These are phyloP conservation scores for Metalampra italica DNA, from an alignment of 2,888 invertebrate species.

Conservation along the genomic window DNA sequence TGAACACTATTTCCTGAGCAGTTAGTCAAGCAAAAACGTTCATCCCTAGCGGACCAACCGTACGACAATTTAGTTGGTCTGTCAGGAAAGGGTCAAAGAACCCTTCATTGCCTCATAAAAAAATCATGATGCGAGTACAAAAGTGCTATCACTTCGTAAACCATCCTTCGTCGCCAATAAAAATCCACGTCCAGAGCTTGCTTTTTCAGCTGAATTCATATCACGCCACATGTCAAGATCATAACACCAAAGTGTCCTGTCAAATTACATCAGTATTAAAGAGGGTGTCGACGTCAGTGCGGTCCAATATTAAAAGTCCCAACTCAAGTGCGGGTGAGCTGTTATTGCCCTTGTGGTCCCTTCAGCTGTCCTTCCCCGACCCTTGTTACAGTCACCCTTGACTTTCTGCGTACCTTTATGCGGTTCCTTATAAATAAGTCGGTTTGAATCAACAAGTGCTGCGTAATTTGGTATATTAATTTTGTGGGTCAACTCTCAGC, in stretches of 20 bases:
- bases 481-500: neutral
- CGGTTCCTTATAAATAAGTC: constrained; percentile 25
- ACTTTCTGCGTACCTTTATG: constrained; percentile 17
- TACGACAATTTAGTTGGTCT: too few species aligned
- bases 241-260: constrained; percentile 31
- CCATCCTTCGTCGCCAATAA: constrained; percentile 10
- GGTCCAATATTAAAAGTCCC: constrained; percentile 55
- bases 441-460: constrained; percentile 45
- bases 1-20: too few species aligned
- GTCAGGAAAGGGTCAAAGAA: neutral
- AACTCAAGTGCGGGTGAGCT: constrained; percentile 38
- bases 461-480: constrained; percentile 24
- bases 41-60: too few species aligned
- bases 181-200: constrained; percentile 15
- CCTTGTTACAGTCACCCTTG: constrained; percentile 42
- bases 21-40: too few species aligned
- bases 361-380: constrained; percentile 48
- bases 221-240: constrained; percentile 21
- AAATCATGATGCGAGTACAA: constrained; percentile 1
- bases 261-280: constrained; percentile 38
- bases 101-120: neutral
- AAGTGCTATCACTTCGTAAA: neutral
- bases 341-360: constrained; percentile 45
- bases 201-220: constrained; percentile 22
- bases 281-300: constrained; percentile 29